Conservation (phyloP, 2,888 invertebrate species). For the Gasteruption jaculator region DNA sequence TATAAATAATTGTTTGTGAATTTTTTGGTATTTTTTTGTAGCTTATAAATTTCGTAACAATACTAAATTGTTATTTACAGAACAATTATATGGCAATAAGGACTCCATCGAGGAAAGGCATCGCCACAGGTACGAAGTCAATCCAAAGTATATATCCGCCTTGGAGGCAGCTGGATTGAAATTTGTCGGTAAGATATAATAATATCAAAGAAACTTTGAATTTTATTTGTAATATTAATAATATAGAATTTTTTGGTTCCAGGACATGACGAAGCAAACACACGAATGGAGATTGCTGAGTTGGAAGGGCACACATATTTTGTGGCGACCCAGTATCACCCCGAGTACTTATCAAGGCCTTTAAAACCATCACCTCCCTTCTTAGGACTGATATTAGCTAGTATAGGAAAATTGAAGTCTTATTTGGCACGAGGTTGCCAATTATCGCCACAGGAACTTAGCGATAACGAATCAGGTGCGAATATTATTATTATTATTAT, state of each 20-base stretch:
- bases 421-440: slow-evolving; percentile 72
- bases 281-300: slow-evolving; percentile 93
- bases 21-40: background rate
- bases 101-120: slow-evolving; percentile 89
- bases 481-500: background rate
- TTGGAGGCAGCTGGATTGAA: slow-evolving; percentile 79
- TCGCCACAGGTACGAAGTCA: slow-evolving; percentile 96
- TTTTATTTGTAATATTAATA: slow-evolving; percentile 4
- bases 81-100: slow-evolving; percentile 72
- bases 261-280: slow-evolving; percentile 71
- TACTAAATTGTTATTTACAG: slow-evolving; percentile 43
- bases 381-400: slow-evolving; percentile 87
- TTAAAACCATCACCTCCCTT: slow-evolving; percentile 92
- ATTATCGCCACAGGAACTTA: slow-evolving; percentile 69
- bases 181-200: slow-evolving; percentile 69
- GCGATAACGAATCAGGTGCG: slow-evolving; percentile 68
- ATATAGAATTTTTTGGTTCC: slow-evolving; percentile 27
- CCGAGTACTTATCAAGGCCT: slow-evolving; percentile 92
- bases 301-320: slow-evolving; percentile 86
- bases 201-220: background rate
- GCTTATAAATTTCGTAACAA: background rate
- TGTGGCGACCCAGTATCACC: slow-evolving; percentile 95
- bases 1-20: background rate
- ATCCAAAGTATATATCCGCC: slow-evolving; percentile 76
- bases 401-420: slow-evolving; percentile 72